A percentile compares a stretch with the other conserved stretches of the same genome.
These are phyloP conservation scores for Ifrita kowaldi DNA, from an alignment of 2,113 vertebrate genomes.

Conservation along the genomic window DNA sequence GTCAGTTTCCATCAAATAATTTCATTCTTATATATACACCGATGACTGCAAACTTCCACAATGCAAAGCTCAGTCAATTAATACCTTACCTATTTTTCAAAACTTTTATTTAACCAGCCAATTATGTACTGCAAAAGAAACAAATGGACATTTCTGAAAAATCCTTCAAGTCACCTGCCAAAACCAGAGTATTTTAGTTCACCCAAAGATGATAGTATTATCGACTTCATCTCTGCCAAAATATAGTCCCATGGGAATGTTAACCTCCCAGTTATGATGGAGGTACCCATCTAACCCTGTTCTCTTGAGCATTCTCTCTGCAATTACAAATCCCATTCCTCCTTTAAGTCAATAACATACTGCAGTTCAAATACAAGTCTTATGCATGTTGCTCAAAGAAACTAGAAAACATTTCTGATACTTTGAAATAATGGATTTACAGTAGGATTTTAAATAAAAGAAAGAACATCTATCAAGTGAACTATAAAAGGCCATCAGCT, in stretches of 20 bases:
- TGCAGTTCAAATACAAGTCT: not conserved
- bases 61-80: not conserved
- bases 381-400: not conserved
- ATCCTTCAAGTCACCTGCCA: not conserved
- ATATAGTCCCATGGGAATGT: not conserved
- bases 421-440: not conserved
- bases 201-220: not conserved
- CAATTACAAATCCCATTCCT: not conserved
- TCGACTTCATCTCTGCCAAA: not conserved
- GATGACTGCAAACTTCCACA: not conserved
- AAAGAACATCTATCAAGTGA: not conserved
- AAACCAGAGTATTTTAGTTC: not conserved
- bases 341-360: not conserved
- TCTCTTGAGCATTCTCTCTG: not conserved
- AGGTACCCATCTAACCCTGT: not conserved
- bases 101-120: not conserved
- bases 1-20: not conserved
- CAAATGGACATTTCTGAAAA: not conserved
- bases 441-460: not conserved
- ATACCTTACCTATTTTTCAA: not conserved
- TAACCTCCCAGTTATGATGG: not conserved
- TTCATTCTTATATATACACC: not conserved
- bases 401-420: not conserved
- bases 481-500: not conserved
- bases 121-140: not conserved